These are phyloP conservation scores for Rhagologus leucostigma DNA, from an alignment of 2,113 vertebrate genomes.

Conservation along the genomic window DNA sequence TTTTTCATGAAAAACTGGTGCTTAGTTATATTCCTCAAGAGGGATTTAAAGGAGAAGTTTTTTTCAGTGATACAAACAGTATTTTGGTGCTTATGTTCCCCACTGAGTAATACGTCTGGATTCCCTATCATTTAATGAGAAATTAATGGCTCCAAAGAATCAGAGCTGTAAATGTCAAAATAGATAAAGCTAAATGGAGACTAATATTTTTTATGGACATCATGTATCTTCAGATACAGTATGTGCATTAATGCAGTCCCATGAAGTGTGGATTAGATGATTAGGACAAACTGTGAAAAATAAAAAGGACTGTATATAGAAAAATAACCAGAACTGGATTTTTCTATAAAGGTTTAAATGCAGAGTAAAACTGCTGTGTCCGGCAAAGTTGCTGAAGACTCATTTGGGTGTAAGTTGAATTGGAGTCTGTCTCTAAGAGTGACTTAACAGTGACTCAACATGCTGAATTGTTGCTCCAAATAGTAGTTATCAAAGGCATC, in stretches of 20 bases:
- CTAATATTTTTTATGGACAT: neutral
- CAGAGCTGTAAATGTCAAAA: neutral
- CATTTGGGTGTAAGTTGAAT: constrained; percentile 14
- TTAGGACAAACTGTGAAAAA: neutral
- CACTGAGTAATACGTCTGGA: neutral
- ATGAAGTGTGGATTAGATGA: neutral
- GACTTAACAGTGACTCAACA: constrained; percentile 65
- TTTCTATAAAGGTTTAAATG: neutral
- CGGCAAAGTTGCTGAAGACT: neutral
- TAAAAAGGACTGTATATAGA: neutral
- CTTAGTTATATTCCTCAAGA: neutral
- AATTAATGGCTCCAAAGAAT: neutral
- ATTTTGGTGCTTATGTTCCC: neutral
- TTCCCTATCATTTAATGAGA: neutral
- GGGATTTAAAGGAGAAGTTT: neutral
- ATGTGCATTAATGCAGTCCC: neutral
- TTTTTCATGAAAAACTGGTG: neutral
- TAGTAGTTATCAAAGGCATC: constrained; percentile 68
- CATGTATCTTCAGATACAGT: neutral
- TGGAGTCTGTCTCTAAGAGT: constrained; percentile 34
- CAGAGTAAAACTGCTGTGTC: neutral
- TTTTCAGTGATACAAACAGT: neutral
- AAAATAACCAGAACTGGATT: neutral
- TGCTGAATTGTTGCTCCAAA: constrained; percentile 66
- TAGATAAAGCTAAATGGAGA: neutral